phyloP scores from a whole-genome alignment of 2,797 vertebrate genomes.

The Momotus momota region DNA sequence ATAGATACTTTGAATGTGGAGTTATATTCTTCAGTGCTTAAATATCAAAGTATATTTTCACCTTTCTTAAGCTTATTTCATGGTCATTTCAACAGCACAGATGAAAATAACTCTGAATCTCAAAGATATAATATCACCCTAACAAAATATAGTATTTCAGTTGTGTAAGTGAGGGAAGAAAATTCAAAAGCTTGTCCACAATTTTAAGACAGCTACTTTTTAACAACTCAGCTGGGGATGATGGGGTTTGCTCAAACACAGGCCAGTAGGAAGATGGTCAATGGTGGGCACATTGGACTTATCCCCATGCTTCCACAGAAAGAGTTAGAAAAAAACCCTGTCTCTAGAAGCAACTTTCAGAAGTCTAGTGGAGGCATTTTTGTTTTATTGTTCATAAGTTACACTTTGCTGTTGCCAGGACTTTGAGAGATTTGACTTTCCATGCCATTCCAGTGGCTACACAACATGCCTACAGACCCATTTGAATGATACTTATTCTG shows the following conservation, averaged over 20 bases:
- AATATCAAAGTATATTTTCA: not conserved
- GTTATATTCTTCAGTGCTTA: not conserved
- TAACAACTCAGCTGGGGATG: not conserved
- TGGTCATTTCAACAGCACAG: not conserved
- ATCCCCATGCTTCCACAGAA: no score
- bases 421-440: not conserved
- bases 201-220: constrained; percentile 24
- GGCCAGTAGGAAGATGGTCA: not conserved
- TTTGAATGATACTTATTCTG: not conserved
- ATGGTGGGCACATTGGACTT: not conserved
- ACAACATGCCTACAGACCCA: not conserved
- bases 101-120: constrained; percentile 28
- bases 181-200: not conserved
- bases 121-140: not conserved
- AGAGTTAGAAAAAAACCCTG: not conserved
- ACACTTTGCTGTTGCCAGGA: not conserved
- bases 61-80: constrained; percentile 4
- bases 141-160: not conserved
- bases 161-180: not conserved
- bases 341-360: not conserved
- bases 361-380: not conserved
- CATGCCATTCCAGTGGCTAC: not conserved
- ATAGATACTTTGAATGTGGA: not conserved
- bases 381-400: not conserved
- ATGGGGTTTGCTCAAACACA: not conserved